These are phyloP conservation scores for Monopis laevigella DNA, from an alignment of 2,888 invertebrate species.

Conservation along the genomic window DNA sequence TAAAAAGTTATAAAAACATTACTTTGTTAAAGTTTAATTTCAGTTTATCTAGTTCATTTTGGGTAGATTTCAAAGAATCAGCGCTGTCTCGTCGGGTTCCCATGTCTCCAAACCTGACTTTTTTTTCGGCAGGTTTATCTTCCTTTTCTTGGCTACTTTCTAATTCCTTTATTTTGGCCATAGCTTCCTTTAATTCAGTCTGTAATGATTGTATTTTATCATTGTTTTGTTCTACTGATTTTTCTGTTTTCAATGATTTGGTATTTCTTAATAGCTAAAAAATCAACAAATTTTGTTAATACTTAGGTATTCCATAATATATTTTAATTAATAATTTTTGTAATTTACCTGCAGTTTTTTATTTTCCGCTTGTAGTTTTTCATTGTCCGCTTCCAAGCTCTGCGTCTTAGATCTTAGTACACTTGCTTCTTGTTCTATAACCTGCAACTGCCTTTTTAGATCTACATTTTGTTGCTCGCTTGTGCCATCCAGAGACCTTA, in stretches of 20 bases:
- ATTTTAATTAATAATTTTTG: no score
- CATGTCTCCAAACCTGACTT: slow-evolving; percentile 53
- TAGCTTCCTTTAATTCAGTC: slow-evolving; percentile 68
- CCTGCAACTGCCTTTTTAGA: slow-evolving; percentile 76
- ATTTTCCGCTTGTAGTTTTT: slow-evolving; percentile 77
- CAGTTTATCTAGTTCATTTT: slow-evolving; percentile 63
- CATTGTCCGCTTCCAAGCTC: slow-evolving; percentile 78
- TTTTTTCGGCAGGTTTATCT: slow-evolving; percentile 59
- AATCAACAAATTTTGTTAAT: background rate
- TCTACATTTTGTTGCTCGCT: slow-evolving; percentile 73
- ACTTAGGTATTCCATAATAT: no score
- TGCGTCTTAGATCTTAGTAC: slow-evolving; percentile 74
- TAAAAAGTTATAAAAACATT: slow-evolving; percentile 17
- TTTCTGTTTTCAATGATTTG: slow-evolving; percentile 62
- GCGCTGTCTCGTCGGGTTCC: slow-evolving; percentile 45
- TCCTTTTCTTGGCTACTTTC: slow-evolving; percentile 51
- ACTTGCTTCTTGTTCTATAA: slow-evolving; percentile 80
- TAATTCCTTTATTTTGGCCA: slow-evolving; percentile 65
- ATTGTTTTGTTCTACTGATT: slow-evolving; percentile 65
- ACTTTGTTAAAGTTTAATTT: slow-evolving; percentile 62
- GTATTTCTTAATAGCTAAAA: slow-evolving; percentile 62
- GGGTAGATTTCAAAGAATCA: slow-evolving; percentile 48
- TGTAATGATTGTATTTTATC: slow-evolving; percentile 71
- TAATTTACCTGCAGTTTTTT: slow-evolving; percentile 72
- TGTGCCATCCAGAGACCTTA: slow-evolving; percentile 65